Base-by-base conservation (phyloP, 1,140 invertebrate species). In the Caenorhabditis brenneri region DNA sequence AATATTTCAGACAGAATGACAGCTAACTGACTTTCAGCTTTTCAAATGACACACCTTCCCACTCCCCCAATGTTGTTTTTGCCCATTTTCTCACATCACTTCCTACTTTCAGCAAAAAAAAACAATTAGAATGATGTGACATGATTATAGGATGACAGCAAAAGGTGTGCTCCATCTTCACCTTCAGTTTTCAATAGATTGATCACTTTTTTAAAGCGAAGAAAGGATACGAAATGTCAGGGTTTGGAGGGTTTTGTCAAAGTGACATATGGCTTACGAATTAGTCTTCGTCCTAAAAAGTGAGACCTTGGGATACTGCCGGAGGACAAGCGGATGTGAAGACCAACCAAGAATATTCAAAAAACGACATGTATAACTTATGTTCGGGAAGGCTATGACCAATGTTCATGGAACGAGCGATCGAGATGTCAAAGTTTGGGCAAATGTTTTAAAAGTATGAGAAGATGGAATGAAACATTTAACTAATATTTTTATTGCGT, bases 181-280 rank as follows among this genome's bases (percentile, higher is more conserved):
- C 7, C 53, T 55, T 27, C 53, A 51, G 15, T 55, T 55, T 55
- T 29, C 22, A 55, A 55, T 10, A 27, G 53, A 55, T 22, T 55
- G 7, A 55, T 55, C 39, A 19, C n/a, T 65, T 65, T 65, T 36
- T 19, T 2, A 46, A 42, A 7, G 9, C 19, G 15, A 2, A 42
- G 33, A 12, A n/a, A n/a, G n/a, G n/a, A 42, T 74, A 42, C 65
- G 24, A 74, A 74, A 24, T 74, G 36, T 74, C 65, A 74, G 65
- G 24, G 19, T 24, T 4, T 46, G 36, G 22, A 19, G n/a, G 29
- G n/a, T 42, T 46, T 46, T 74, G 65, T 74, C 65, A 74, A 74
- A 74, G 36, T 74, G 65, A 74, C 36, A 74, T 74, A 74, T 74
- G 36, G 65, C n/a, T 74, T 42, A 42, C 65, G 65, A 74, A 74